phyloP scores from a whole-genome alignment of 2,888 invertebrate species.

The Rhynchonema sp. region DNA sequence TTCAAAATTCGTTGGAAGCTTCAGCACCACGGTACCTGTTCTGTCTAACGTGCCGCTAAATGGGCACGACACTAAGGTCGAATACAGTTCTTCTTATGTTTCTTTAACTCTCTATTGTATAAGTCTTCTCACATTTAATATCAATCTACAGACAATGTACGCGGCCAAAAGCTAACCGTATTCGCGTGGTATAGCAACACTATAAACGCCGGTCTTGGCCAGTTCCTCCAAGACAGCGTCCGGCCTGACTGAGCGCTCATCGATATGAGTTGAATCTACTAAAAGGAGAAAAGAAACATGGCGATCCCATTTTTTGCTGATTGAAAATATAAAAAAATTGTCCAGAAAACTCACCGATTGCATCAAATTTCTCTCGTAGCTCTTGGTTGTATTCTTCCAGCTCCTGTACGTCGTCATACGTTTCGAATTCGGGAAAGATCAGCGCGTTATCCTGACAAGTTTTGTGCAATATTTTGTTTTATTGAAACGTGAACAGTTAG shows the following conservation, averaged over 20 bases:
- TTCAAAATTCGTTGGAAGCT: too few species aligned
- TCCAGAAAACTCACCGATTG: background rate
- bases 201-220: slow-evolving; percentile 4
- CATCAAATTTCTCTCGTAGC: background rate
- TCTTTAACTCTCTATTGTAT: too few species aligned
- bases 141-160: too few species aligned
- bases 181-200: slow-evolving; percentile 3
- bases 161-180: slow-evolving; percentile 2
- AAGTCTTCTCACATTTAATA: too few species aligned
- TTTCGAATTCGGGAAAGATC: background rate
- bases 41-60: too few species aligned
- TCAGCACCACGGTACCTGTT: too few species aligned
- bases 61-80: too few species aligned
- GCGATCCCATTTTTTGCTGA: background rate
- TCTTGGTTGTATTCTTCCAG: background rate
- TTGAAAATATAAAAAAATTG: background rate
- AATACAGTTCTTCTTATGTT: too few species aligned
- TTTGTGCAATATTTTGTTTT: background rate
- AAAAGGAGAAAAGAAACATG: background rate
- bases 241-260: background rate
- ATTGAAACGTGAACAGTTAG: background rate
- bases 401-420: background rate
- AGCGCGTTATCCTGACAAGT: background rate
- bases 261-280: slow-evolving; percentile 6
- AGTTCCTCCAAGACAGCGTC: slow-evolving; percentile 4